These are phyloP conservation scores for Formicarius rufipectus DNA, from an alignment of 2,113 vertebrate species.

Conservation along the genomic window DNA sequence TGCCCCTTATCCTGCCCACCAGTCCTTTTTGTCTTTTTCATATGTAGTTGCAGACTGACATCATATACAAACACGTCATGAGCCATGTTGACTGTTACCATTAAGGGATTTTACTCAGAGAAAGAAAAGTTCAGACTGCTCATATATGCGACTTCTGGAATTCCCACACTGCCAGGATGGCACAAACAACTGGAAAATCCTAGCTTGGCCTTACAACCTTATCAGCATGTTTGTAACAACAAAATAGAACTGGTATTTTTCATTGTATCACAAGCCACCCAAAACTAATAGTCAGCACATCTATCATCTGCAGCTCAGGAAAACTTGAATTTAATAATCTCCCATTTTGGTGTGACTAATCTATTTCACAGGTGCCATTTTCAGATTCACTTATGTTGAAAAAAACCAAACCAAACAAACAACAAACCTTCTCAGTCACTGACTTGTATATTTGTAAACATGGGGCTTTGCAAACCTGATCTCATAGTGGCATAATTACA, in stretches of 20 bases:
- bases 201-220: background rate
- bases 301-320: background rate
- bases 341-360: background rate
- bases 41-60: background rate
- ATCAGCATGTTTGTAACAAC: background rate
- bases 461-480: conserved; percentile 14
- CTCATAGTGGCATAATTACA: conserved; percentile 38
- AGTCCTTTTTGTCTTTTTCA: background rate
- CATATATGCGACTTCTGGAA: background rate
- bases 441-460: background rate
- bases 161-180: background rate
- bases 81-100: background rate
- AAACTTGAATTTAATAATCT: background rate
- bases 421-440: background rate
- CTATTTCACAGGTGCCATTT: background rate
- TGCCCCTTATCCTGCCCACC: background rate
- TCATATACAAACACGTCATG: background rate
- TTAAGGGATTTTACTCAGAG: background rate
- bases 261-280: background rate
- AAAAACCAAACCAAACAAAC: background rate
- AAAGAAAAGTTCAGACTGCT: background rate
- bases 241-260: background rate
- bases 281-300: background rate
- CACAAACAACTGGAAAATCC: background rate
- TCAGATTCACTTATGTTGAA: background rate